phyloP scores from a whole-genome alignment of 2,888 invertebrate species.

The Polyommatus iphigenia region DNA sequence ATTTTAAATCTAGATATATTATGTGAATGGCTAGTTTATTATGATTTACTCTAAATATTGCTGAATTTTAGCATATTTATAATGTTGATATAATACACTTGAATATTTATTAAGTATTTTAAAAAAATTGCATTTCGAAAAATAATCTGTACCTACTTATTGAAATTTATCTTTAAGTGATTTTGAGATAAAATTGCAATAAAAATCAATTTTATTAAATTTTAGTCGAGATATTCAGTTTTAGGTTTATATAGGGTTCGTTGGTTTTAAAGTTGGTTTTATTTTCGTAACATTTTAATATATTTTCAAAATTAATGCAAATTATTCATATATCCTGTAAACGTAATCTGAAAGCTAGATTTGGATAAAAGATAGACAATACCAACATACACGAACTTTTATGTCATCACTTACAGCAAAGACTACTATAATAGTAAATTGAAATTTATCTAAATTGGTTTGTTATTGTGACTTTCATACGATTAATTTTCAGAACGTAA shows the following conservation, averaged over 20 bases:
- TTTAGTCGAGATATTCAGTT: neutral
- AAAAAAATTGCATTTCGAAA: neutral
- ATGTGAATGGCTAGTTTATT: neutral
- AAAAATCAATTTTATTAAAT: neutral
- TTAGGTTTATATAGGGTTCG: too few relatives aligned
- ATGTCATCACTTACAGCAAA: too few relatives aligned
- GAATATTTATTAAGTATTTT: neutral
- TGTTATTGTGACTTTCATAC: too few relatives aligned
- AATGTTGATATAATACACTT: neutral
- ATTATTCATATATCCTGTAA: neutral
- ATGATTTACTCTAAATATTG: neutral
- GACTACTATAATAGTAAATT: too few relatives aligned
- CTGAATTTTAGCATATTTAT: neutral
- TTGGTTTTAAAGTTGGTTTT: neutral
- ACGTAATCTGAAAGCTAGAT: neutral
- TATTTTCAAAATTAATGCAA: neutral
- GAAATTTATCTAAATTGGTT: too few relatives aligned
- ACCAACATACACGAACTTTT: neutral
- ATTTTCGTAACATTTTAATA: neutral
- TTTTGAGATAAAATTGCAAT: neutral
- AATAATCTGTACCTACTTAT: neutral
- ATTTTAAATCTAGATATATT: neutral
- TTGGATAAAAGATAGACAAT: neutral
- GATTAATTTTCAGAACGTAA: too few relatives aligned
- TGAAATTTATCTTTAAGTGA: neutral